A percentile compares a stretch with the other conserved stretches of the same genome.
Evolutionary conservation across 2,113 vertebrate species (phyloP).

Genomic region (Uropsilus gracilis): DNA sequence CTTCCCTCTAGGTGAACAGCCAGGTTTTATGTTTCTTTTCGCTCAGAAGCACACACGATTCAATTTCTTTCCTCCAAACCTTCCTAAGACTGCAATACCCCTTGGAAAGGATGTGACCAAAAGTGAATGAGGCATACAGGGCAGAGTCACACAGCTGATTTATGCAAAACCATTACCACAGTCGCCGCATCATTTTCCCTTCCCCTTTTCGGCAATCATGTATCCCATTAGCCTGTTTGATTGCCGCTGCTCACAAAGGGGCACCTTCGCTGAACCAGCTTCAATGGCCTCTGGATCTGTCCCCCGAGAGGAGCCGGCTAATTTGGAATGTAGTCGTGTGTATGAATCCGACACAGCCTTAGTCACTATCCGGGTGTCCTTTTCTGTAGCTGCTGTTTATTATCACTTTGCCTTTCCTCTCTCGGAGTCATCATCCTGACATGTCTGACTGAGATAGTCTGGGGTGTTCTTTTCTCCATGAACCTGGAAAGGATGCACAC

Average conservation of each 20-base stretch:
- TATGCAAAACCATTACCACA: constrained; percentile 44
- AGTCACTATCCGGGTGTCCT: not conserved
- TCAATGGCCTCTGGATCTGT: constrained; percentile 62
- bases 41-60: not conserved
- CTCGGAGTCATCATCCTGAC: not conserved
- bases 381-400: constrained; percentile 44
- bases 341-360: not conserved
- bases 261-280: constrained; percentile 67
- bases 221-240: constrained; percentile 75
- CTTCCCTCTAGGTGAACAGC: not conserved
- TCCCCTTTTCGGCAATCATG: constrained; percentile 53
- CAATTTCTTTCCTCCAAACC: not conserved
- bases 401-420: constrained; percentile 46
- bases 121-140: constrained; percentile 63
- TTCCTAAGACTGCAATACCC: not conserved
- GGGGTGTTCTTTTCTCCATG: not conserved
- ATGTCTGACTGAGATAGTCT: not conserved
- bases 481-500: not conserved
- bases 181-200: not conserved
- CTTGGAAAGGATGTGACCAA: constrained; percentile 10
- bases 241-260: constrained; percentile 61
- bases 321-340: constrained; percentile 69
- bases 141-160: constrained; percentile 25
- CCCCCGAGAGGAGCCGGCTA: constrained; percentile 63
- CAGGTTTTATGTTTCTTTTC: not conserved